Evolutionary conservation across 2,888 invertebrate genomes (phyloP).

Genomic region (Chironomus riparius): DNA sequence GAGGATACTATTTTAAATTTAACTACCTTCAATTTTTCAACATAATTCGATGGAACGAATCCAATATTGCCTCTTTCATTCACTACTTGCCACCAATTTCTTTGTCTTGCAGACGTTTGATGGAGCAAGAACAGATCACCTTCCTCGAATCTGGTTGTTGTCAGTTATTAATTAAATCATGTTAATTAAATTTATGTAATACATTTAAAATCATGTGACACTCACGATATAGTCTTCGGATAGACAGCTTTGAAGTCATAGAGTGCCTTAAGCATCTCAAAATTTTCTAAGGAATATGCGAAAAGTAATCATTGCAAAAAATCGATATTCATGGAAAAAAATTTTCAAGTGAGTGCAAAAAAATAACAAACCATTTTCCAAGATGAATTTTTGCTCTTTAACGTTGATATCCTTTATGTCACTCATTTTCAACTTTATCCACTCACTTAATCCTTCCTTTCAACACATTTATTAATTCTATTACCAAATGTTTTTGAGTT

Average conservation of each 20-base stretch:
- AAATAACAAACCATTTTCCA: constrained; percentile 15
- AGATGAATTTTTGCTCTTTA: constrained; percentile 20
- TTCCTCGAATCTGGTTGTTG: constrained; percentile 55
- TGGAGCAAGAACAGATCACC: constrained; percentile 73
- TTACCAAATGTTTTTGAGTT: no score
- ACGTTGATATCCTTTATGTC: no score
- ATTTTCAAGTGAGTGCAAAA: neutral
- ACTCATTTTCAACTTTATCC: no score
- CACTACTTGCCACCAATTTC: constrained; percentile 84
- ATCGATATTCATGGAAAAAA: neutral
- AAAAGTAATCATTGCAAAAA: neutral
- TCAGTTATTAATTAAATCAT: neutral
- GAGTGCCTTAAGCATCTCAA: constrained; percentile 73
- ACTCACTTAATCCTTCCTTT: no score
- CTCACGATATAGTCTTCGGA: constrained; percentile 56
- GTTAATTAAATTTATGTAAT: neutral
- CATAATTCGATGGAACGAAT: constrained; percentile 81
- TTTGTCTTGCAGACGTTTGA: constrained; percentile 67
- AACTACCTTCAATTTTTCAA: constrained; percentile 63
- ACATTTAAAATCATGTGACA: neutral
- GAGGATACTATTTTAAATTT: neutral
- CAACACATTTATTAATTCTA: no score
- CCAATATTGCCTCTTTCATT: constrained; percentile 73
- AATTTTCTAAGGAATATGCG: constrained; percentile 47
- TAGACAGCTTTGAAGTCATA: constrained; percentile 79